A percentile compares a stretch with the other conserved stretches of the same genome.
Evolutionary conservation across 2,113 vertebrate species (phyloP).

Genomic region (Piprites chloris): DNA sequence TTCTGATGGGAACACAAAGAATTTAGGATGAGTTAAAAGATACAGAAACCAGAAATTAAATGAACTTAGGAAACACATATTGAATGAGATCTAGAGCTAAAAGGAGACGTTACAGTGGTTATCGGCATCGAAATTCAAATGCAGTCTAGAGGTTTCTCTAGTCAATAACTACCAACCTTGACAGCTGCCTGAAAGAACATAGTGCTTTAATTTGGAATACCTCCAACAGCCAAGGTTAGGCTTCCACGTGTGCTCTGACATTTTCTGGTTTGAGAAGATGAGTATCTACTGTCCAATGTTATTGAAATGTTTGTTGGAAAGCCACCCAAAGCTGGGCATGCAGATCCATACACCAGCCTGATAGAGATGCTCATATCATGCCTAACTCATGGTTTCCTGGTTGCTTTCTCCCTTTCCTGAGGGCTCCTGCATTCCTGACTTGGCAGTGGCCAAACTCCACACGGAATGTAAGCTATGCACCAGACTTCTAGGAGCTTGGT

Average conservation of each 20-base stretch:
- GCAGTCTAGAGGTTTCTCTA: not conserved
- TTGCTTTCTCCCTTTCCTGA: not conserved
- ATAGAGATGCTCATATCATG: not conserved
- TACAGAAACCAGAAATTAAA: not conserved
- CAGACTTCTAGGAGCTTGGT: not conserved
- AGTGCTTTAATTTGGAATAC: not conserved
- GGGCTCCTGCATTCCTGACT: not conserved
- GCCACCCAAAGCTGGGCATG: not conserved
- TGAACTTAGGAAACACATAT: not conserved
- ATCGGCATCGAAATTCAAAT: not conserved
- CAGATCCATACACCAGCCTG: not conserved
- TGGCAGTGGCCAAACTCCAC: not conserved
- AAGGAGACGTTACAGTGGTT: not conserved
- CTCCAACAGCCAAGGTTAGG: not conserved
- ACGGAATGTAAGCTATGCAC: not conserved
- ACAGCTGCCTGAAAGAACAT: not conserved
- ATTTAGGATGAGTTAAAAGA: not conserved
- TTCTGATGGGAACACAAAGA: not conserved
- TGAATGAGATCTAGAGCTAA: not conserved
- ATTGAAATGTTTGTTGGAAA: rapidly evolving
- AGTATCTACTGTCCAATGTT: not conserved
- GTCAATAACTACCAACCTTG: not conserved
- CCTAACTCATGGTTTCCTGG: not conserved
- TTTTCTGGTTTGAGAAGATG: not conserved
- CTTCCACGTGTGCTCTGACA: not conserved